Evolutionary conservation across 1,140 invertebrate genomes (phyloP).

Genomic region (Chrysomallon squamiferum): DNA sequence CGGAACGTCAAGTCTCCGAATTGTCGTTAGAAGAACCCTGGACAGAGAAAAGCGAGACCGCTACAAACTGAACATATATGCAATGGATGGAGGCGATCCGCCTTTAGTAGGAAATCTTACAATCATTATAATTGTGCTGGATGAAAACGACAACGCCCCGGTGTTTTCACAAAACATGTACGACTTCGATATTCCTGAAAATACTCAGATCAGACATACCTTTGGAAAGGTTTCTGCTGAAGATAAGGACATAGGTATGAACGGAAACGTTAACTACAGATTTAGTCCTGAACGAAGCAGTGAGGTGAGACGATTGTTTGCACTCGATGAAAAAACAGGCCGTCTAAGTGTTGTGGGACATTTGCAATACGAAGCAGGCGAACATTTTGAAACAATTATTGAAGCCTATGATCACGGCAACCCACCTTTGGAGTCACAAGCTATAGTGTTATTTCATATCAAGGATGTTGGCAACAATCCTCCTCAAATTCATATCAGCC

Average conservation of each 20-base stretch:
- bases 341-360: slow-evolving; percentile 22
- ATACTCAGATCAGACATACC: slow-evolving; percentile 71
- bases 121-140: slow-evolving; percentile 65
- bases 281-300: slow-evolving; percentile 64
- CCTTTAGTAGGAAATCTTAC: slow-evolving; percentile 65
- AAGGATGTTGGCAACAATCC: slow-evolving; percentile 92
- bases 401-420: slow-evolving; percentile 62
- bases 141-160: slow-evolving; percentile 93
- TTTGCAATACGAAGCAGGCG: slow-evolving; percentile 25
- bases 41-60: slow-evolving; percentile 90
- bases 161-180: slow-evolving; percentile 69
- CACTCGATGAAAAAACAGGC: slow-evolving; percentile 32
- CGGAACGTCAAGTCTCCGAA: slow-evolving; percentile 38
- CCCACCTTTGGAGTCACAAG: slow-evolving; percentile 65
- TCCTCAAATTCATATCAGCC: slow-evolving; percentile 77
- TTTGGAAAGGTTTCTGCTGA: slow-evolving; percentile 82
- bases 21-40: slow-evolving; percentile 61
- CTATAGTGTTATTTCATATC: slow-evolving; percentile 72
- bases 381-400: slow-evolving; percentile 38
- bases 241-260: slow-evolving; percentile 77
- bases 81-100: slow-evolving; percentile 84
- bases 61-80: slow-evolving; percentile 85
- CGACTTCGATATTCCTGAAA: slow-evolving; percentile 32
- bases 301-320: slow-evolving; percentile 21
- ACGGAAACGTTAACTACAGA: slow-evolving; percentile 78